Conservation (phyloP, 1,140 invertebrate genomes). For the Pseudomyrmex dendroicus region DNA sequence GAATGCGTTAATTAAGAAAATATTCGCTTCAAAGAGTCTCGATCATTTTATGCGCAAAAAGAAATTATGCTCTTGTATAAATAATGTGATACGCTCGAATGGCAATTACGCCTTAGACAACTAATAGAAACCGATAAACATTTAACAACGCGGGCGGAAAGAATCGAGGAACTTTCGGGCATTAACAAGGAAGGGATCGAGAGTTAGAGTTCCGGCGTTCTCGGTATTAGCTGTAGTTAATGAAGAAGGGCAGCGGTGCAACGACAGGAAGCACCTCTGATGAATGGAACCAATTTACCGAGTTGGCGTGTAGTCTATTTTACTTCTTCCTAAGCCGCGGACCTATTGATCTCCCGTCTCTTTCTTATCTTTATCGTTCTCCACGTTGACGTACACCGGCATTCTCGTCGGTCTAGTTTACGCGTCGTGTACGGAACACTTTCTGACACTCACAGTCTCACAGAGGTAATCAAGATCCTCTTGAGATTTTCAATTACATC, state of each 20-base stretch:
- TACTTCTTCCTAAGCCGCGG: constrained; percentile 50
- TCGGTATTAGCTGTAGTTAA: constrained; percentile 63
- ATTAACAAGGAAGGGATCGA: constrained; percentile 55
- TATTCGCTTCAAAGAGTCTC: neutral
- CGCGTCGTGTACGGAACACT: neutral
- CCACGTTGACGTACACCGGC: neutral
- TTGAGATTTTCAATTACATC: too few relatives aligned
- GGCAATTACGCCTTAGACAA: neutral
- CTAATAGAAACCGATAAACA: constrained; percentile 36
- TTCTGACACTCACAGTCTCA: neutral
- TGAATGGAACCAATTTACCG: constrained; percentile 79
- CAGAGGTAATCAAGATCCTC: too few relatives aligned
- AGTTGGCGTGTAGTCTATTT: constrained; percentile 73
- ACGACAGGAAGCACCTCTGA: constrained; percentile 72
- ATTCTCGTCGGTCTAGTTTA: constrained; percentile 25
- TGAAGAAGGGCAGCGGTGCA: constrained; percentile 57
- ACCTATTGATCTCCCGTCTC: constrained; percentile 58
- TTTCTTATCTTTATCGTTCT: constrained; percentile 52
- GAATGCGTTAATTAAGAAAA: constrained; percentile 2
- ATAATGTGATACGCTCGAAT: neutral
- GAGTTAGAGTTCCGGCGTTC: constrained; percentile 57
- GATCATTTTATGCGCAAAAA: too few relatives aligned
- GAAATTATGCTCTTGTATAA: too few relatives aligned
- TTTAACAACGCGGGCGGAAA: constrained; percentile 39
- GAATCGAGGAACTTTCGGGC: constrained; percentile 49